These are phyloP conservation scores for Conomelus anceps DNA, from an alignment of 2,888 invertebrate genomes.

Conservation along the genomic window DNA sequence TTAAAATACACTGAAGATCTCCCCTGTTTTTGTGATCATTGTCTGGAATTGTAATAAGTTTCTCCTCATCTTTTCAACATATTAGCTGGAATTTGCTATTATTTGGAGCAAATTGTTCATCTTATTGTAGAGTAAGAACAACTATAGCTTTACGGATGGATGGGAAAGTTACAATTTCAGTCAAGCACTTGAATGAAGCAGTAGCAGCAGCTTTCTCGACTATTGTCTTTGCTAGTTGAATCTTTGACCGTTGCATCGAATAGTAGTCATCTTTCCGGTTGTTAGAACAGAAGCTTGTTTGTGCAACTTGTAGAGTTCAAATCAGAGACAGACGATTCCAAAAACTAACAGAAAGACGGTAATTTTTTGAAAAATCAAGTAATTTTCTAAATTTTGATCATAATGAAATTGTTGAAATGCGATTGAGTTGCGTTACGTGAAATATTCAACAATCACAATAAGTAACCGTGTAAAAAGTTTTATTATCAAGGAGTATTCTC, in stretches of 20 bases:
- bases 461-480: background rate
- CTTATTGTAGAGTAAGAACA: background rate
- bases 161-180: background rate
- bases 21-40: no score
- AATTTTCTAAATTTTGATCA: background rate
- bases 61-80: no score
- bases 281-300: background rate
- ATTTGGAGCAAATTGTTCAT: background rate
- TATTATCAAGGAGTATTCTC: no score
- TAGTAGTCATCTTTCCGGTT: background rate
- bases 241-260: background rate
- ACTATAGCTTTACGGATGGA: background rate
- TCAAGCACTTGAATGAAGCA: background rate
- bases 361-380: background rate
- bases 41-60: no score
- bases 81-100: no score
- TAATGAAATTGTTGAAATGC: no score
- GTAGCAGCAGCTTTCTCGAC: background rate
- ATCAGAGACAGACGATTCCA: background rate
- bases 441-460: background rate
- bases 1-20: no score
- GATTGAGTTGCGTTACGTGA: no score
- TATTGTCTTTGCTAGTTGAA: background rate
- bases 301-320: background rate
- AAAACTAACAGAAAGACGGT: background rate